phyloP scores from a whole-genome alignment of 2,113 vertebrate genomes.

The Sprattus sprattus region DNA sequence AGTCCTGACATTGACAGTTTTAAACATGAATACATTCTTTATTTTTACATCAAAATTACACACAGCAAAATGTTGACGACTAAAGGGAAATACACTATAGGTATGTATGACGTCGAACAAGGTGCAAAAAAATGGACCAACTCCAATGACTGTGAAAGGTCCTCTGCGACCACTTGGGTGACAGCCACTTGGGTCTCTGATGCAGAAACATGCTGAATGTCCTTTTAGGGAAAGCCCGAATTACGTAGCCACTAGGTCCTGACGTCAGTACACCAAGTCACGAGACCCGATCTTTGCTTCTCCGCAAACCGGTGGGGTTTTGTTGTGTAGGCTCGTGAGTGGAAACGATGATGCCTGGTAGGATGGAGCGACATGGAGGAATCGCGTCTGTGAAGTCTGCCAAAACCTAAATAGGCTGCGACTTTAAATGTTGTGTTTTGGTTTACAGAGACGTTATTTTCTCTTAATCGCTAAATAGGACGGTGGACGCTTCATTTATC shows the following conservation, averaged over 20 bases:
- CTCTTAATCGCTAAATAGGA: background rate
- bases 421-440: background rate
- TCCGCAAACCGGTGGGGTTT: constrained; percentile 31
- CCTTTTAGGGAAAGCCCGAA: constrained; percentile 31
- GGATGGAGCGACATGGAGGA: constrained; percentile 55
- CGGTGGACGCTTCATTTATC: background rate
- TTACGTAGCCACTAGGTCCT: constrained; percentile 25
- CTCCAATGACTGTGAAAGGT: background rate
- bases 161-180: background rate
- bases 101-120: background rate
- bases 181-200: background rate
- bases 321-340: constrained; percentile 5
- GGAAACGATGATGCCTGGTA: constrained; percentile 58
- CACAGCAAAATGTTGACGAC: background rate
- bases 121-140: background rate
- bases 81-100: background rate
- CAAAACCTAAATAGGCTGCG: constrained; percentile 47
- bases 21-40: too few species aligned
- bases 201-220: background rate
- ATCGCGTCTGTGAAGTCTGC: constrained; percentile 37
- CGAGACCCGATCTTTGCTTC: constrained; percentile 29
- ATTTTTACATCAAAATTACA: background rate
- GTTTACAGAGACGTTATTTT: background rate
- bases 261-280: constrained; percentile 39
- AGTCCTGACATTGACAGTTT: too few species aligned